Evolutionary conservation across 2,888 invertebrate species (phyloP).

Genomic region (Axea sp.): DNA sequence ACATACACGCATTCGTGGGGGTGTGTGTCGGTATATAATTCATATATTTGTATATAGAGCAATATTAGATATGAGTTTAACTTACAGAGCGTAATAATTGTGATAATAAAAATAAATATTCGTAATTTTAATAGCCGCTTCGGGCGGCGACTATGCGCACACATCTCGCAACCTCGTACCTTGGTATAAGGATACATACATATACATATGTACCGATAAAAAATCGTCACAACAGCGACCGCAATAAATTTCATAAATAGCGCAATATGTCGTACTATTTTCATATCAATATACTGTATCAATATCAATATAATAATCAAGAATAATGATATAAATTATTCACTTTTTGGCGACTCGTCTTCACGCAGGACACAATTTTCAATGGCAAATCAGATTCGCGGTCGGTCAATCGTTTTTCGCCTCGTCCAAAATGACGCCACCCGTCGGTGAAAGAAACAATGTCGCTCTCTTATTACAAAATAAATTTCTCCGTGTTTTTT

Average conservation of each 20-base stretch:
- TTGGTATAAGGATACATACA: slow-evolving; percentile 37
- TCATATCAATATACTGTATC: slow-evolving; percentile 47
- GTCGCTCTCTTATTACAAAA: slow-evolving; percentile 30
- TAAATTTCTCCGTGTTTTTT: slow-evolving; percentile 28
- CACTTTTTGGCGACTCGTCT: slow-evolving; percentile 27
- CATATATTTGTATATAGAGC: slow-evolving; percentile 64
- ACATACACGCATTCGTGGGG: slow-evolving; percentile 34
- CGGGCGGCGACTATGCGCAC: slow-evolving; percentile 39
- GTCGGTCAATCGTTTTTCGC: slow-evolving; percentile 40
- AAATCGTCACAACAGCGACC: slow-evolving; percentile 55
- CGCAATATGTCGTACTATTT: slow-evolving; percentile 39
- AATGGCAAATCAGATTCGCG: slow-evolving; percentile 28
- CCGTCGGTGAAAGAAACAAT: neutral
- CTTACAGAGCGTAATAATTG: slow-evolving; percentile 66
- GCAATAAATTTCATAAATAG: slow-evolving; percentile 51
- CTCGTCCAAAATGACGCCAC: slow-evolving; percentile 35
- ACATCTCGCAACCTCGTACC: slow-evolving; percentile 17
- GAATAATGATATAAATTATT: slow-evolving; percentile 37
- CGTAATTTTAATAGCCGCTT: slow-evolving; percentile 62
- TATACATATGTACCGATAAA: slow-evolving; percentile 53
- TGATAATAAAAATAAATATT: slow-evolving; percentile 68
- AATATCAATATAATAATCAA: slow-evolving; percentile 44
- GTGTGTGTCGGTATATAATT: slow-evolving; percentile 31
- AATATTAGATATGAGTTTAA: slow-evolving; percentile 68
- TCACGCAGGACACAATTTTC: slow-evolving; percentile 52